Evolutionary conservation across 2,888 invertebrate genomes (phyloP).

Genomic region (Nezara viridula): DNA sequence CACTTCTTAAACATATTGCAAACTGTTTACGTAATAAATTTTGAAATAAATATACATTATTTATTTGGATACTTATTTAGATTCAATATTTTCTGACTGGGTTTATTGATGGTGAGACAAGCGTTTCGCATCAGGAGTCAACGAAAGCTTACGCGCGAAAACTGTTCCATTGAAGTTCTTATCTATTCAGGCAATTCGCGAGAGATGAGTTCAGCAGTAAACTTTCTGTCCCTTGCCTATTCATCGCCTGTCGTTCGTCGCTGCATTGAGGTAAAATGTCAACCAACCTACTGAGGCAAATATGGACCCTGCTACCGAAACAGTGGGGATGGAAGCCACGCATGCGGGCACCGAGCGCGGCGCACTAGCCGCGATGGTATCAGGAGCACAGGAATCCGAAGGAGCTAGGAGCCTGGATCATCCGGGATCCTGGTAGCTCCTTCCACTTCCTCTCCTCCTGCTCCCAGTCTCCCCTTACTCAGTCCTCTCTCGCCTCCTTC

Average conservation of each 20-base stretch:
- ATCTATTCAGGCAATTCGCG: neutral
- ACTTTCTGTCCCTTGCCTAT: neutral
- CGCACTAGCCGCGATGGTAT: neutral
- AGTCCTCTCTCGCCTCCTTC: slow-evolving; percentile 41
- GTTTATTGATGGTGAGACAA: neutral
- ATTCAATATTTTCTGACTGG: neutral
- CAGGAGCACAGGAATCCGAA: neutral
- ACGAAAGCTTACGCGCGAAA: neutral
- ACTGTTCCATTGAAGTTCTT: neutral
- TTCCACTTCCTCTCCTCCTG: neutral
- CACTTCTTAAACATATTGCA: neutral
- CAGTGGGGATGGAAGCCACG: slow-evolving; percentile 28
- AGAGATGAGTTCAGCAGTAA: neutral
- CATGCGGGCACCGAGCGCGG: slow-evolving; percentile 34
- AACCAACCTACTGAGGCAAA: neutral
- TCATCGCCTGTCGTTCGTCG: neutral
- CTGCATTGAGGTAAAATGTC: no score
- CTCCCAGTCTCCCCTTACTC: slow-evolving; percentile 26
- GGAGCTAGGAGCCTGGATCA: neutral
- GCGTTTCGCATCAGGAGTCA: neutral
- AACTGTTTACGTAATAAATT: neutral
- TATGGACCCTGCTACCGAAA: neutral
- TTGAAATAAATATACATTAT: neutral
- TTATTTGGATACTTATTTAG: neutral
- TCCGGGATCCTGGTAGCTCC: neutral